Conservation (phyloP, 1,140 invertebrate species). For the Drosophila leontia region DNA sequence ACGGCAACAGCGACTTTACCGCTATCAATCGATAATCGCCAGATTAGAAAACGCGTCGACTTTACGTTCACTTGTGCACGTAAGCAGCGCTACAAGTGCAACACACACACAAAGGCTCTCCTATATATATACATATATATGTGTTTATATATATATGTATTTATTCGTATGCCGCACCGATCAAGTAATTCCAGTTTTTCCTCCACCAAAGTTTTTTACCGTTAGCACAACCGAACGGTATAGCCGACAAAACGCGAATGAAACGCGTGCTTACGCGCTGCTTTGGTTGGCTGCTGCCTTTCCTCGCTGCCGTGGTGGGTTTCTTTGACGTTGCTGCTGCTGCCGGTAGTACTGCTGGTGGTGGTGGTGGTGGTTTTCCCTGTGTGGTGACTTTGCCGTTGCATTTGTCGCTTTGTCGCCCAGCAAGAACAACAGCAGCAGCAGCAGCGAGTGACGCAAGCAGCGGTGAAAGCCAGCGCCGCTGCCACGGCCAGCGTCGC, state of each 20-base stretch:
- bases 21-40: slow-evolving; percentile 78
- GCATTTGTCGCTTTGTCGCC: slow-evolving; percentile 72
- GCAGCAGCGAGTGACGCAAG: slow-evolving; percentile 55
- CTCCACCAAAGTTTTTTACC: slow-evolving; percentile 29
- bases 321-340: slow-evolving; percentile 24
- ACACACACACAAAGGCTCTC: slow-evolving; percentile 20
- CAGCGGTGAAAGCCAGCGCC: slow-evolving; percentile 68
- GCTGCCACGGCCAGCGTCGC: slow-evolving; percentile 29
- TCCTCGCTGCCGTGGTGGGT: slow-evolving; percentile 29
- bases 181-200: slow-evolving; percentile 75
- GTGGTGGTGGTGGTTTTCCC: slow-evolving; percentile 64
- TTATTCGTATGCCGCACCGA: slow-evolving; percentile 36
- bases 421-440: slow-evolving; percentile 36
- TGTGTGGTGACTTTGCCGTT: slow-evolving; percentile 60
- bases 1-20: slow-evolving; percentile 45
- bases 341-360: neutral
- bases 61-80: slow-evolving; percentile 79
- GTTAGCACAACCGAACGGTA: slow-evolving; percentile 57
- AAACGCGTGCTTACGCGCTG: slow-evolving; percentile 45
- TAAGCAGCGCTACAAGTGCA: slow-evolving; percentile 81
- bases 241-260: slow-evolving; percentile 66
- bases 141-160: neutral
- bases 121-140: neutral
- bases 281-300: slow-evolving; percentile 50
- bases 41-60: slow-evolving; percentile 77